phyloP scores from a whole-genome alignment of 2,888 invertebrate species.

The Ormyrus labotus region DNA sequence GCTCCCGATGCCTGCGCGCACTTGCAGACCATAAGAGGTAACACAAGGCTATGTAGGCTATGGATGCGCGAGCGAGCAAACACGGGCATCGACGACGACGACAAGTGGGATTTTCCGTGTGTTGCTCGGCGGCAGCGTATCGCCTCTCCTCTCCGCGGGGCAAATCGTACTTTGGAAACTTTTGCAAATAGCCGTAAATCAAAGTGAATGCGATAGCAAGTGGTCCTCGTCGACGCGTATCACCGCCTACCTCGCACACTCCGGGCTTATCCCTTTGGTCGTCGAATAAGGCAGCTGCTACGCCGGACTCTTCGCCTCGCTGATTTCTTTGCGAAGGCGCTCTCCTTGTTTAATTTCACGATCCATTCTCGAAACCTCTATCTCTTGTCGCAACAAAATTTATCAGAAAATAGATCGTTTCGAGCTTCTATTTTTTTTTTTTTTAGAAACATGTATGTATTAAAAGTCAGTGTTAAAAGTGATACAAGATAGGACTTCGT shows the following conservation, averaged over 20 bases:
- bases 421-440: no score
- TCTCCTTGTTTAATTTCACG: no score
- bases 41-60: not conserved
- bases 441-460: no score
- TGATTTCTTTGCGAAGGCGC: no score
- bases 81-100: slow-evolving; percentile 8
- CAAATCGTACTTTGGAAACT: slow-evolving; percentile 49
- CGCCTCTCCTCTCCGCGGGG: not conserved
- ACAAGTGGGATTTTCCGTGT: slow-evolving; percentile 47
- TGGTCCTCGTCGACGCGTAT: not conserved
- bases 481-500: not conserved
- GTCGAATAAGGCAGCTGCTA: not conserved
- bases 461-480: no score
- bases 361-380: no score
- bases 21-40: not conserved
- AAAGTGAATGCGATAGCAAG: slow-evolving; percentile 50
- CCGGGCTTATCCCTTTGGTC: slow-evolving; percentile 37
- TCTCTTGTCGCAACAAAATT: no score
- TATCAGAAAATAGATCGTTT: no score
- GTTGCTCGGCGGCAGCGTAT: slow-evolving; percentile 1
- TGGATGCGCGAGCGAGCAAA: slow-evolving; percentile 12
- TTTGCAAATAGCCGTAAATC: slow-evolving; percentile 57
- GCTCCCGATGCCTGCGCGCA: not conserved
- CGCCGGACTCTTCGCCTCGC: no score
- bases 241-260: not conserved